Base-by-base conservation (phyloP, 1,140 invertebrate genomes). In the Drosophila elegans region DNA sequence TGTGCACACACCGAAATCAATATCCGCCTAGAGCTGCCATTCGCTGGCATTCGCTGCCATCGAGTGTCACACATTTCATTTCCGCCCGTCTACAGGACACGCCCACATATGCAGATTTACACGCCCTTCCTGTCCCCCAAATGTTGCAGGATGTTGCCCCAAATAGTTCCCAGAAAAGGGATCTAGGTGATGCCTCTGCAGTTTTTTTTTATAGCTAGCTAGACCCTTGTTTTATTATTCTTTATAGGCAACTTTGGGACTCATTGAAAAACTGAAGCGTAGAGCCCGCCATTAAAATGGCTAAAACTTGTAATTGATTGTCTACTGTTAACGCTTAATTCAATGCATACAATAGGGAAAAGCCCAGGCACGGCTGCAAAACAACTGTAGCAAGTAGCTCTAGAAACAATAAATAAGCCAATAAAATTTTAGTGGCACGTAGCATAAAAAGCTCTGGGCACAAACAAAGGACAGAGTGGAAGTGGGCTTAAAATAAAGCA, bases 371-470 rank as follows among this genome's bases (percentile, higher is more conserved):
- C 51, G 45, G 12, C 39, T 6, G 73, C 36, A n/a, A 6, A 45
- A 48, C 52, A 63, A 78, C 42, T 72, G 76, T 80, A 52, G 67
- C 48, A 60, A 85, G 48, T 80, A 74, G 63, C 64, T 85, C 57
- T 71, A 56, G 67, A 80, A 67, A 85, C 77, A 85, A 85, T 85
- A 85, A 80, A 85, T 85, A 85, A 85, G 68, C 73, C 81, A 84
- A 84, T 84, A 80, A 80, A 80, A 78, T 85, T 80, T 80, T 80
- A 85, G 68, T 80, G 63, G 59, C 77, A 84, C 63, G 81, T 73
- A 76, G 66, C 72, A 61, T 53, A 83, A 75, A 78, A 78, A 72
- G 71, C 49, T 57, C 46, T 44, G 41, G 45, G 59, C 76, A 42
- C 71, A 60, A 72, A 64, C 48, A 63, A 67, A 66, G 48, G 44